phyloP scores from a whole-genome alignment of 2,888 invertebrate species.

The Limnephilus rhombicus region DNA sequence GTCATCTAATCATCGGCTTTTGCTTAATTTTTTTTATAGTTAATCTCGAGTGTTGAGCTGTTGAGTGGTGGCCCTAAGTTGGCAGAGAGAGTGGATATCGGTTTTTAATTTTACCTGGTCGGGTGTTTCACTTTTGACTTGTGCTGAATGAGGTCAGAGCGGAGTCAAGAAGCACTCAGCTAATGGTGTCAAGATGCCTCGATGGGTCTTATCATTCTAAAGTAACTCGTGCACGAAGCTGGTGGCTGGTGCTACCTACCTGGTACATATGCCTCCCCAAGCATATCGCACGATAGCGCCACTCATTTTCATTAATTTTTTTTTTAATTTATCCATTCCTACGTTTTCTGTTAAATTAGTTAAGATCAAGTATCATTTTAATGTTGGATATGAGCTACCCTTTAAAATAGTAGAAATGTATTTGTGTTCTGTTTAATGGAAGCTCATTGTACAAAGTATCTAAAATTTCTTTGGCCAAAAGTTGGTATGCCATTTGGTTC shows the following conservation, averaged over 20 bases:
- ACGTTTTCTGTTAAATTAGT: background rate
- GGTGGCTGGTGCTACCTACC: background rate
- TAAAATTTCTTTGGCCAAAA: too few species aligned
- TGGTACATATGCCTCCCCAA: background rate
- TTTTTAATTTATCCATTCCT: background rate
- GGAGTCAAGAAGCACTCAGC: slow-evolving; percentile 39
- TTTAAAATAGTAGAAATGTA: too few species aligned
- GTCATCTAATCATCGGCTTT: background rate
- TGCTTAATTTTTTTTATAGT: background rate
- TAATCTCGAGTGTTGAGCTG: slow-evolving; percentile 7
- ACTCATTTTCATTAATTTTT: background rate
- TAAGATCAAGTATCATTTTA: background rate
- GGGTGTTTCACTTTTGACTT: slow-evolving; percentile 44
- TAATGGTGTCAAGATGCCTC: slow-evolving; percentile 45
- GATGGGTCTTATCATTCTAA: slow-evolving; percentile 4
- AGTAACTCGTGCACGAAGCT: slow-evolving; percentile 14
- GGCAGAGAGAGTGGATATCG: slow-evolving; percentile 42
- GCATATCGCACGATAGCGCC: slow-evolving; percentile 11
- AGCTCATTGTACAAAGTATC: too few species aligned
- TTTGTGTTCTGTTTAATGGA: too few species aligned
- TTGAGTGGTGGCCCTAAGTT: slow-evolving; percentile 13
- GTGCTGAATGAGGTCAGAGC: slow-evolving; percentile 45
- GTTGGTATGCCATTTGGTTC: too few species aligned
- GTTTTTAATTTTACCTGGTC: slow-evolving; percentile 5
- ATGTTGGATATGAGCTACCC: background rate